Evolutionary conservation across 2,113 vertebrate species (phyloP).

Genomic region (Apeltes quadracus): DNA sequence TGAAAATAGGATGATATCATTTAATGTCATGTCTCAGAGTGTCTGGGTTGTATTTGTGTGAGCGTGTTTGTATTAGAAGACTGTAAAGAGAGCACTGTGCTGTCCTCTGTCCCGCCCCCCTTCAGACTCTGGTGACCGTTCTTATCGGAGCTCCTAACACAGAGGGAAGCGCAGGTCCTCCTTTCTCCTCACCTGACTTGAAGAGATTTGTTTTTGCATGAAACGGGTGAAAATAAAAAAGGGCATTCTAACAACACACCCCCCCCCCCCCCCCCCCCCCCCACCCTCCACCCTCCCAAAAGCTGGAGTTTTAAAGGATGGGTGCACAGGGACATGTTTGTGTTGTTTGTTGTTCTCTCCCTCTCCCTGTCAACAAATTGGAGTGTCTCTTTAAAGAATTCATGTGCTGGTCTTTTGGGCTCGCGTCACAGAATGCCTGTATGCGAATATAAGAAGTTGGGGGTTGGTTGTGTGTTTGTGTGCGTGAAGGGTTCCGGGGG

Average conservation of each 20-base stretch:
- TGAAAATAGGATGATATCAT: conserved; percentile 21
- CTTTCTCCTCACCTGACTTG: background rate
- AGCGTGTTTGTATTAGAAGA: conserved; percentile 15
- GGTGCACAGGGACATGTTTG: conserved; percentile 1
- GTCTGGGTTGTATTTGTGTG: conserved; percentile 5
- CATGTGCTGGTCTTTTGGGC: conserved; percentile 58
- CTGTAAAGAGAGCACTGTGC: conserved; percentile 5
- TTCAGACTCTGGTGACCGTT: conserved; percentile 13
- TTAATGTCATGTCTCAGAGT: background rate
- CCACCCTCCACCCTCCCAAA: too few relatives aligned
- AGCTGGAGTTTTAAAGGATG: background rate
- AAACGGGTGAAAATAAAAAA: background rate
- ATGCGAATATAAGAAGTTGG: conserved; percentile 65
- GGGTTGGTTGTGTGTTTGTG: conserved; percentile 39
- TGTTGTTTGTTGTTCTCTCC: conserved; percentile 2
- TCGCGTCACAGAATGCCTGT: conserved; percentile 46
- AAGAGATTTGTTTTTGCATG: background rate
- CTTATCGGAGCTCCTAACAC: conserved; percentile 12
- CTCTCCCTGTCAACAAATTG: conserved; percentile 15
- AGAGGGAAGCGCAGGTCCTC: conserved; percentile 1
- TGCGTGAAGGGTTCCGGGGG: conserved; percentile 51
- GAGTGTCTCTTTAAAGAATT: conserved; percentile 56
- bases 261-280: too few relatives aligned
- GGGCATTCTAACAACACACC: background rate
- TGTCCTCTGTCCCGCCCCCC: conserved; percentile 1